phyloP scores from a whole-genome alignment of 2,797 vertebrate genomes.

The Scomberomorus guttatus region DNA sequence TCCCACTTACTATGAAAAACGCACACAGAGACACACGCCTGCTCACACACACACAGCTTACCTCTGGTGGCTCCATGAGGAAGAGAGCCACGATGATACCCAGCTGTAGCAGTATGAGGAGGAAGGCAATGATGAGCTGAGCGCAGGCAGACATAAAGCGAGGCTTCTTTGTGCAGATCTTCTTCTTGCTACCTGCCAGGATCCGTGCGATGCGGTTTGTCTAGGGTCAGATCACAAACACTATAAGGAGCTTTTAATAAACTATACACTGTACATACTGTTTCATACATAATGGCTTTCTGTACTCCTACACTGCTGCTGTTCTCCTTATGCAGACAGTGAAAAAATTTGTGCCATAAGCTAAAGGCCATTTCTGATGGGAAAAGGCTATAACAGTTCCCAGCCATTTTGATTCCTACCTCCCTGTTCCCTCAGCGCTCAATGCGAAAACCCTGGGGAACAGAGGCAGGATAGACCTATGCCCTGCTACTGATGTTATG shows the following conservation, averaged over 20 bases:
- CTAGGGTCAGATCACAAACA: slow-evolving; percentile 58
- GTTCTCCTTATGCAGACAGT: background rate
- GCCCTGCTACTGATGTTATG: background rate
- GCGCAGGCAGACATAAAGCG: slow-evolving; percentile 99
- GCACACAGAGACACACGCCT: background rate
- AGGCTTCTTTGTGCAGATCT: slow-evolving; percentile 99
- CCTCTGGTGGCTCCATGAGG: slow-evolving; percentile 95
- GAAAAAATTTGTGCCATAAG: background rate
- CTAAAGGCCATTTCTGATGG: background rate
- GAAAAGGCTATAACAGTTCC: background rate
- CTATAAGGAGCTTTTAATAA: slow-evolving; percentile 20
- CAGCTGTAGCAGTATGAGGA: slow-evolving; percentile 96
- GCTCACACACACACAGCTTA: slow-evolving; percentile 55
- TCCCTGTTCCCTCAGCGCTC: background rate
- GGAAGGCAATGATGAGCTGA: slow-evolving; percentile 95
- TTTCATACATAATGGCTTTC: background rate
- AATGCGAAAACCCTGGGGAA: background rate
- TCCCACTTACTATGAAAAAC: background rate
- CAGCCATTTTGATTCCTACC: background rate
- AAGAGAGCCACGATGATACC: slow-evolving; percentile 97
- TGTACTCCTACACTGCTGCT: background rate
- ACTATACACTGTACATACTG: background rate
- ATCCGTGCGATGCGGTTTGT: slow-evolving; percentile 95
- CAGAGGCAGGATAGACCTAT: background rate
- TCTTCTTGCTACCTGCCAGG: slow-evolving; percentile 99